Conservation (phyloP, 2,113 vertebrate species). For the Arizona elegans region DNA sequence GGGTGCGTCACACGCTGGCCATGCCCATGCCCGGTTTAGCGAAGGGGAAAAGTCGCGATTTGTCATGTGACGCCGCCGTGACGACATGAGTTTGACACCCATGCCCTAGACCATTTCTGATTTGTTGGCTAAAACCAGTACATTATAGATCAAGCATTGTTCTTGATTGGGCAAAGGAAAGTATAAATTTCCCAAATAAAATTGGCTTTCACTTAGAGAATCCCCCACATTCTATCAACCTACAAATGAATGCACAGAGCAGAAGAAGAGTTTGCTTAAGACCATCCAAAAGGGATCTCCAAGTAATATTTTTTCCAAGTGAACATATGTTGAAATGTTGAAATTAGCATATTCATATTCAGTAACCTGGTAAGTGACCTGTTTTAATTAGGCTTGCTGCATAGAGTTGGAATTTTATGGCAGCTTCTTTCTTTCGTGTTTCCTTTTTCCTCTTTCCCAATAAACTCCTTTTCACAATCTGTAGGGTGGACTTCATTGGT, state of each 20-base stretch:
- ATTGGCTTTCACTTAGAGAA: neutral
- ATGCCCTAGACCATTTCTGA: neutral
- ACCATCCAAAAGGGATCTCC: neutral
- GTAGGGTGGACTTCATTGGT: neutral
- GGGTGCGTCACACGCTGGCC: too few relatives aligned
- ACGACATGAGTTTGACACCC: too few relatives aligned
- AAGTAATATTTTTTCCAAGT: neutral
- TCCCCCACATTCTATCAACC: neutral
- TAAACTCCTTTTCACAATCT: neutral
- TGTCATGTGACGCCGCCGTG: too few relatives aligned
- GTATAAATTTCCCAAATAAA: neutral
- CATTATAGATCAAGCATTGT: neutral
- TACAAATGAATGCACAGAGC: neutral
- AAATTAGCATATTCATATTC: neutral
- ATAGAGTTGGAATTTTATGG: neutral
- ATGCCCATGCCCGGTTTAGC: too few relatives aligned
- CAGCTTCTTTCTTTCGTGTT: neutral
- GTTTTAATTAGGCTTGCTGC: neutral
- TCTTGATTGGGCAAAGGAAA: neutral
- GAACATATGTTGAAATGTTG: neutral
- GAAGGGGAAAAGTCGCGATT: too few relatives aligned
- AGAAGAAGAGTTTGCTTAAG: neutral
- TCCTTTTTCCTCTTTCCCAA: neutral
- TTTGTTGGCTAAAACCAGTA: neutral
- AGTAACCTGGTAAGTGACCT: neutral